Conservation (phyloP, 2,888 invertebrate genomes). For the Andrena chrysosceles region DNA sequence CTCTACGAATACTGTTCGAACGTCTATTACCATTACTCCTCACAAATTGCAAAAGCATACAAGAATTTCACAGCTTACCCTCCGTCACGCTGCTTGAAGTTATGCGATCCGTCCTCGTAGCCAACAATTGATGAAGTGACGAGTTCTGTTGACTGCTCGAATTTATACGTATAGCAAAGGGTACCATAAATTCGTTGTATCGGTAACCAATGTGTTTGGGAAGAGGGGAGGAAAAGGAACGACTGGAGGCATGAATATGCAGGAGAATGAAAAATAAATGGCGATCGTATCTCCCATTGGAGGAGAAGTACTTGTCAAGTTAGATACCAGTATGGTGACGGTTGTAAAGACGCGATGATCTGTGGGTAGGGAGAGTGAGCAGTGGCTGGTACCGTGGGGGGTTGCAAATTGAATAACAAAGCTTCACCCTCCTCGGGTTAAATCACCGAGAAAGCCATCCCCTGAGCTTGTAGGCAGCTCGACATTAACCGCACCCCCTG, state of each 20-base stretch:
- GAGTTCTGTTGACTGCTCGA: not conserved
- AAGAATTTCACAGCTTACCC: conserved; percentile 7
- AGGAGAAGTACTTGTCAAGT: conserved; percentile 31
- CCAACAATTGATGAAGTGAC: not conserved
- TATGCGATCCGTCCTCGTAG: not conserved
- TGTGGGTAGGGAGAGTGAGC: conserved; percentile 59
- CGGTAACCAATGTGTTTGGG: not conserved
- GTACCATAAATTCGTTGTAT: not conserved
- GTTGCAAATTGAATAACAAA: conserved; percentile 84
- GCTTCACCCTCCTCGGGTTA: conserved; percentile 81
- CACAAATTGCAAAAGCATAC: not conserved
- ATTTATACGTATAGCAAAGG: not conserved
- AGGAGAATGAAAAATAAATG: conserved; percentile 26
- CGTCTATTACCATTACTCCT: not conserved
- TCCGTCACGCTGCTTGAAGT: not conserved
- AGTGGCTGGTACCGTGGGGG: conserved; percentile 76
- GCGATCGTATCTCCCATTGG: conserved; percentile 17
- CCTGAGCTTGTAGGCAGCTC: conserved; percentile 73
- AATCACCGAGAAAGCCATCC: conserved; percentile 81
- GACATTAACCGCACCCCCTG: conserved; percentile 81
- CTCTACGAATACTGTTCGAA: not conserved
- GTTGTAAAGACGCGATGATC: conserved; percentile 70
- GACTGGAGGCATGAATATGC: conserved; percentile 2
- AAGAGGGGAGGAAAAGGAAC: conserved; percentile 3
- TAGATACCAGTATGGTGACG: conserved; percentile 44